Conservation (phyloP, 2,113 vertebrate species). For the Elephantulus edwardii region DNA sequence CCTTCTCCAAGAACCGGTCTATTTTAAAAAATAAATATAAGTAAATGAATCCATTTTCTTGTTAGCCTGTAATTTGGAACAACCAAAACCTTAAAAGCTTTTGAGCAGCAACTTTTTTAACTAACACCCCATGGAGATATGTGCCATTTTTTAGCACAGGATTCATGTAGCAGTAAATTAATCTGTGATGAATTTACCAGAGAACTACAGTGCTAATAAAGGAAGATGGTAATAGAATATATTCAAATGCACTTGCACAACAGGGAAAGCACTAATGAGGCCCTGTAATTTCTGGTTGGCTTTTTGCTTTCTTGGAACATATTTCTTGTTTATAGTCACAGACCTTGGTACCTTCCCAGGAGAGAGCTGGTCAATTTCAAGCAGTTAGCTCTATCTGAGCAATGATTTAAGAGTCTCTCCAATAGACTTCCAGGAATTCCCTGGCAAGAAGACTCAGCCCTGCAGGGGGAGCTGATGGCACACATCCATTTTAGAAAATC, state of each 20-base stretch:
- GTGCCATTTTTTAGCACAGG: background rate
- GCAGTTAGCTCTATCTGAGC: background rate
- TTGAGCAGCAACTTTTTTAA: background rate
- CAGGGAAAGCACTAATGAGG: background rate
- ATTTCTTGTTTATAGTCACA: background rate
- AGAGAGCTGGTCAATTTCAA: background rate
- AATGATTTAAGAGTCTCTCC: background rate
- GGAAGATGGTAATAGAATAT: background rate
- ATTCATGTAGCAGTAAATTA: background rate
- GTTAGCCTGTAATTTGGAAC: background rate
- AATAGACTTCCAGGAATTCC: background rate
- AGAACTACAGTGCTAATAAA: background rate
- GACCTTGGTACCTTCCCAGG: background rate
- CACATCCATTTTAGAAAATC: background rate
- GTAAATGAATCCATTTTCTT: no score
- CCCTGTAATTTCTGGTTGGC: background rate
- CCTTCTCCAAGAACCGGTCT: no score
- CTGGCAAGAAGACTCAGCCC: background rate
- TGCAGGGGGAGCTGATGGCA: slow-evolving; percentile 50
- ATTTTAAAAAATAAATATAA: no score
- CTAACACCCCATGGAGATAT: no score
- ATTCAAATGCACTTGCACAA: background rate
- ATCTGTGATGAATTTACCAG: background rate
- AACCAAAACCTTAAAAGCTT: background rate
- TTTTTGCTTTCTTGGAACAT: background rate